Conservation (phyloP, 2,113 vertebrate species). For the Benthochromis sp. region DNA sequence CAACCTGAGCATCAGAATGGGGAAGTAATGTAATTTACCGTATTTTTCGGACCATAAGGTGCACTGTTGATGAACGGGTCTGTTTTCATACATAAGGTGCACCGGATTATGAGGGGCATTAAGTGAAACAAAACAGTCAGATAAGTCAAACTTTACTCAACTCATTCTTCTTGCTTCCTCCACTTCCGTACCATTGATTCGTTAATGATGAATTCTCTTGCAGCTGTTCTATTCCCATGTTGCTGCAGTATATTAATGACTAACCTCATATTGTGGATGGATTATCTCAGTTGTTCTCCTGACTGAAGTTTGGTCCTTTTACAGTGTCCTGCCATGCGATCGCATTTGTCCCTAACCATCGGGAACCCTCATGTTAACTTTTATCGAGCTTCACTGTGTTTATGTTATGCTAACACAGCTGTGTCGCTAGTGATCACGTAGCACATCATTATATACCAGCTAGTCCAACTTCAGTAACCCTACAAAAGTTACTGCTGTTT, state of each 20-base stretch:
- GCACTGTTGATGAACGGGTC: neutral
- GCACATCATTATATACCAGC: neutral
- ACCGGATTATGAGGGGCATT: neutral
- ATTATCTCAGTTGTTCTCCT: neutral
- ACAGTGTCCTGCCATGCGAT: neutral
- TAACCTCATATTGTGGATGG: neutral
- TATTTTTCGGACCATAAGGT: neutral
- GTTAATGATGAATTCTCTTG: neutral
- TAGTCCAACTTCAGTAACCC: neutral
- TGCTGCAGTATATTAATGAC: neutral
- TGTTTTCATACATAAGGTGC: rapidly evolving
- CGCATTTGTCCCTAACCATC: neutral
- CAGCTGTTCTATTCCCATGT: neutral
- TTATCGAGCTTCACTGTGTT: neutral
- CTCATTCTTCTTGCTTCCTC: neutral
- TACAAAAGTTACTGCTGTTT: neutral
- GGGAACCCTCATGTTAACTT: neutral
- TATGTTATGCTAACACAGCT: neutral
- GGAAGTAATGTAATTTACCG: neutral
- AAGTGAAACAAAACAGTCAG: neutral
- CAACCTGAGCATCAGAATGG: neutral
- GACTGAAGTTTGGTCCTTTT: neutral
- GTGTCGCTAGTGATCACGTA: neutral
- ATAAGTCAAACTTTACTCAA: neutral
- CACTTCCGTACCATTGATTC: neutral